Conservation (phyloP, 2,888 invertebrate species). For the Malthinus seriepunctatus region DNA sequence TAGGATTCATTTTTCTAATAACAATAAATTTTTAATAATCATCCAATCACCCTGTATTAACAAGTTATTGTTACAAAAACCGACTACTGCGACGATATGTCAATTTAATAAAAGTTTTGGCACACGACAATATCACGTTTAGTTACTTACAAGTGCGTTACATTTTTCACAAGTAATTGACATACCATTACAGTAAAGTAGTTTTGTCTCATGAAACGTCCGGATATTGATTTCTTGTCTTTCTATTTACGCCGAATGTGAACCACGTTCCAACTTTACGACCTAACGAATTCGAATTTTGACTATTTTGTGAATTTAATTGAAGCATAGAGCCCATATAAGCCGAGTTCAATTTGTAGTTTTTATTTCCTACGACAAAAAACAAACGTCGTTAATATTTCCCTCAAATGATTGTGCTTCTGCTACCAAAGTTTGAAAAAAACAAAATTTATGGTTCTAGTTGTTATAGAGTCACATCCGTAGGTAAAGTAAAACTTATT, state of each 20-base stretch:
- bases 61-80: constrained; percentile 12
- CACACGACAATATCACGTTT: constrained; percentile 26
- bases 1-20: background rate
- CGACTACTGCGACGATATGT: constrained; percentile 26
- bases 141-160: constrained; percentile 5
- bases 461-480: too few species aligned
- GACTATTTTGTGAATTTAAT: constrained; percentile 37
- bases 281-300: constrained; percentile 57
- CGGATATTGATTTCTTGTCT: constrained; percentile 54
- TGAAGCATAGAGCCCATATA: constrained; percentile 53
- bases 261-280: constrained; percentile 64
- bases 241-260: constrained; percentile 60
- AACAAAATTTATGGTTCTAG: too few species aligned
- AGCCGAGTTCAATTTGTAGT: constrained; percentile 55
- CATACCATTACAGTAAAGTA: constrained; percentile 53
- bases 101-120: constrained; percentile 26
- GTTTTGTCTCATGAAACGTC: constrained; percentile 59
- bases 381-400: background rate
- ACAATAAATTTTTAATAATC: background rate
- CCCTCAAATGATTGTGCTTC: background rate
- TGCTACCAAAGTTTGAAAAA: too few species aligned
- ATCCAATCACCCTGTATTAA: constrained; percentile 5
- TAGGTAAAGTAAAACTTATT: too few species aligned
- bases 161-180: constrained; percentile 17
- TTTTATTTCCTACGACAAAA: constrained; percentile 51